Evolutionary conservation across 2,113 vertebrate species (phyloP), one percentile per base, ranked within the genome.

Genomic region (Lepisosteus osseus): DNA sequence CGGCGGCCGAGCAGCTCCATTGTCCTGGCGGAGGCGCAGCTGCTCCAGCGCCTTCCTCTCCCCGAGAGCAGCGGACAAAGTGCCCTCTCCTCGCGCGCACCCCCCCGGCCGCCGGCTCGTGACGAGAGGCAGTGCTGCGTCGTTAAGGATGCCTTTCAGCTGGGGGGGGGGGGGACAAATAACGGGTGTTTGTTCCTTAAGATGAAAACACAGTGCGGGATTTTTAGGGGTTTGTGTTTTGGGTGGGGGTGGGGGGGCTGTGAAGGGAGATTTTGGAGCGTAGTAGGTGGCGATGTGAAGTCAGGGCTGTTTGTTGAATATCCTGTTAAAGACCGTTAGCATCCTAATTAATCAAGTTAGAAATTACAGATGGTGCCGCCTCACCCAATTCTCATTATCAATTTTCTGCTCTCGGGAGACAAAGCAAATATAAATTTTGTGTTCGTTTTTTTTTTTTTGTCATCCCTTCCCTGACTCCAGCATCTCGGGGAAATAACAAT

Each of bases 91-190:
- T 61, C 57, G 68, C 67, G 54, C 68, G 0, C 76, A 84, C 88
- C 91, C 69, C 67, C 86, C 92, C 90, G 89, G 94, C 93, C 92
- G 86, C 88, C 88, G 88, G 89, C 94, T 94, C 82, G 93, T 94
- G 95, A 96, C 95, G 95, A 97, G 91, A 93, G 94, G 94, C 95
- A 97, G 96, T 98, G 94, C 97, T 98, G 94, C 95, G 95, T 96
- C 98, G 98, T 98, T 98, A 98, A 96, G 94, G 94, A 96, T 99
- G 98, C 94, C 94, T 98, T 99, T 98, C 95, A 98, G 93, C 92
- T 94, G 83, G 94, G 94, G 90, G 94, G 90, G 95, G 95, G 96
- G 94, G 95, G 95, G 96, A 96, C 95, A 99, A 98, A 97, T 95
- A 95, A 29, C 93, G 95, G 93, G 93, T 95, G 95, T 98, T 98